Conservation (phyloP, 2,888 invertebrate genomes). For the Lasioglossum villosulum region DNA sequence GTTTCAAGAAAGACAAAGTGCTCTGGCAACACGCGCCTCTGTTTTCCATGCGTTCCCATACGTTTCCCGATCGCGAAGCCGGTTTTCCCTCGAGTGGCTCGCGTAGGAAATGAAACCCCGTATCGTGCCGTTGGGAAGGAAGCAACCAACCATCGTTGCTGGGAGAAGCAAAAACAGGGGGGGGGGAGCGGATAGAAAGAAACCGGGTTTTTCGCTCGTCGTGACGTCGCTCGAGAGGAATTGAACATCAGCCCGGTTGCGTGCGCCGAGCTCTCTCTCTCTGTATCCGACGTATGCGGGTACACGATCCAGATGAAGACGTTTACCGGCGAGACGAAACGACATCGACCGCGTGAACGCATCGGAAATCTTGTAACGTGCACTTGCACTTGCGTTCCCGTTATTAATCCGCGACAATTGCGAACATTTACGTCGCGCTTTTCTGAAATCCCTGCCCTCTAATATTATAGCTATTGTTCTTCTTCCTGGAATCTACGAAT, state of each 20-base stretch:
- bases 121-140: constrained; percentile 30
- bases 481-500: no score
- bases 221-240: constrained; percentile 39
- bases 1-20: constrained; percentile 45
- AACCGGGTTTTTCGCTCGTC: constrained; percentile 3
- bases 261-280: constrained; percentile 9
- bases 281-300: constrained; percentile 32
- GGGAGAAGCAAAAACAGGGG: constrained; percentile 10
- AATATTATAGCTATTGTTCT: no score
- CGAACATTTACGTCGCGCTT: background rate
- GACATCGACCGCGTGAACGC: constrained; percentile 44
- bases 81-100: constrained; percentile 42
- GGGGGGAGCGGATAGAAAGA: background rate
- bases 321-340: constrained; percentile 14
- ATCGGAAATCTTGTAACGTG: constrained; percentile 73
- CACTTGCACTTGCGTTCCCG: constrained; percentile 76
- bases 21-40: constrained; percentile 32
- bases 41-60: constrained; percentile 34
- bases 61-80: constrained; percentile 18
- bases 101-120: constrained; percentile 49
- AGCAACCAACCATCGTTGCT: constrained; percentile 19
- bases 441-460: background rate
- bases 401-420: background rate
- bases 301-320: constrained; percentile 46
- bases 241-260: constrained; percentile 53